Base-by-base conservation (phyloP, 1,140 invertebrate genomes). In the Mylabris phalerata region DNA sequence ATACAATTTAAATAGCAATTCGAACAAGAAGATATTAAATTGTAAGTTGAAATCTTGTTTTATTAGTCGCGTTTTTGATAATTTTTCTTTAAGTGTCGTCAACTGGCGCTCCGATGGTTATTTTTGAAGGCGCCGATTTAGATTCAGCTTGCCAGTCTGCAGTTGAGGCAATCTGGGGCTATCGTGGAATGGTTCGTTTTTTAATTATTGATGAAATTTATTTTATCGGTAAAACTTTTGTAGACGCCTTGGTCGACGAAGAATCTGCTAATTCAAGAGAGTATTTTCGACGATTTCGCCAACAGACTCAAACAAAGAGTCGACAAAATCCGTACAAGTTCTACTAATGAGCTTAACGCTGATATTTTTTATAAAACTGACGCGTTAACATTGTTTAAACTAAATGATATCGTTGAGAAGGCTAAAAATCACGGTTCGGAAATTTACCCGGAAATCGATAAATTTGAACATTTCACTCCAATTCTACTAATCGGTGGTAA, bases 61-160 rank as follows among this genome's bases (percentile, higher is more conserved):
- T 32, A 5, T 32, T 1, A 2, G 32, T 5, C 7, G 32, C 1
- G 2, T 32, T 32, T 4, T 7, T 32, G 7, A 3, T 32, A 32
- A 32, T 32, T 32, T 32, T 1, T 32, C 7, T 32, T 32, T 1
- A 5, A 32, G 32, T 32, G 4, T 4, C 32, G 2, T 32, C 32
- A 32, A 45, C 25, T 3, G 50, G 24, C 61, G 75, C 75, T 38
- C 72, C 77, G 3, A 75, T 82, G 48, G 70, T 83, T 48, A 74
- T 85, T 50, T 83, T 80, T 73, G 81, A 84, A 50, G 72, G 73
- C 48, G 77, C 80, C 19, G 82, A 84, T 72, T 57, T 83, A 38
- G 80, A 83, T 73, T 82, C 80, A 54, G 79, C 81, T 10, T 77
- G 79, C 47, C 79, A 84, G 59, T 73, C 73, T 27, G 70, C 81